Base-by-base conservation (phyloP, 2,888 invertebrate genomes). In the Drosophila hamatofila region DNA sequence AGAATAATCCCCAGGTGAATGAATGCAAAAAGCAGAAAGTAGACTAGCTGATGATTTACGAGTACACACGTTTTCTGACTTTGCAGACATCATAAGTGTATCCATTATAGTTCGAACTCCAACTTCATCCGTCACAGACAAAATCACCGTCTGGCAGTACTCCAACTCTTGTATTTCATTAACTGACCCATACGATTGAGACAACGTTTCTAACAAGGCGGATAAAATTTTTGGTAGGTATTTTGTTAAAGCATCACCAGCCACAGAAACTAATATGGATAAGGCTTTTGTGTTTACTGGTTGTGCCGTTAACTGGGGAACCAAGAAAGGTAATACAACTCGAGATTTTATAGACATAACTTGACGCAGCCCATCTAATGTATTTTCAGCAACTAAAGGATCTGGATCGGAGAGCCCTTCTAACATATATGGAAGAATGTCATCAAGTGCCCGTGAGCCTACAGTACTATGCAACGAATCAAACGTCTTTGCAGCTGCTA, bases 291-390 rank as follows among this genome's bases (percentile, higher is more conserved):
- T 97, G 93, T 99, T 98, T 9, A 97, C 96, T 23, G 98, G 98
- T 8, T 96, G 95, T 9, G 96, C 95, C 0, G 98, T 98, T 89
- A 99, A 94, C 93, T 98, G 97, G 5, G 99, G 99, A 72, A 99
- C 96, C 72, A 99, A 95, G 93, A 98, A 99, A 1, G 99, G 99
- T 80, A 99, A 94, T 62, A 99, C 98, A 0, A 98, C 98, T 81
- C 97, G 95, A 0, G 98, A 98, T 93, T 99, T 99, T 66, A 99
- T 97, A 16, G 97, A 96, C 98, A 99, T 98, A 44, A 99, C 97
- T 94, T 99, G 98, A 67, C 97, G 95, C 80, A 99, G 94, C 23
- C 99, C 99, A 92, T 99, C 99, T 76, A 99, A 94, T 12, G 98
- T 97, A 91, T 96, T 96, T 91, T 98, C 98, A 0, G 97, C 97